phyloP scores from a whole-genome alignment of 1,140 invertebrate species.

The Papilio glaucus region DNA sequence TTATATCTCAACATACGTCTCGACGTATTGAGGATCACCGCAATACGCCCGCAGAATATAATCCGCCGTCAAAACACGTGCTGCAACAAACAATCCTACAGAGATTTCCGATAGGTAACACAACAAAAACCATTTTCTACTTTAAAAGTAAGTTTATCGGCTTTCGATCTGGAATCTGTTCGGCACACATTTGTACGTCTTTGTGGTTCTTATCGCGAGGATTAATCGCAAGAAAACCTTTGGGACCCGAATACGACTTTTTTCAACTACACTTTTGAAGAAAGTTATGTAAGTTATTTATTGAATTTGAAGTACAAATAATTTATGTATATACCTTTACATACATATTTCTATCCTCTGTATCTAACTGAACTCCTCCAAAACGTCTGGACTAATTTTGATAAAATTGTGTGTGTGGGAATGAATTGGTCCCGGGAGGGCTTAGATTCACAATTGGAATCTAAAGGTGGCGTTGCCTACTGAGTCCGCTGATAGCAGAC shows the following conservation, averaged over 20 bases:
- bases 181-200: conserved; percentile 76
- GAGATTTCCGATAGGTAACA: conserved; percentile 66
- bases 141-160: conserved; percentile 74
- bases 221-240: conserved; percentile 76
- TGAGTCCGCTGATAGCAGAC: too few species aligned
- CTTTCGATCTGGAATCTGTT: conserved; percentile 77
- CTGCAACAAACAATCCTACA: conserved; percentile 46
- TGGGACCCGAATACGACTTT: conserved; percentile 66
- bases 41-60: conserved; percentile 52
- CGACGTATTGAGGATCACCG: conserved; percentile 39
- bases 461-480: too few species aligned
- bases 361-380: too few species aligned
- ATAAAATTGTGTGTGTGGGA: too few species aligned
- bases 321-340: too few species aligned
- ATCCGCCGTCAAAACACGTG: conserved; percentile 77
- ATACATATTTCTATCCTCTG: too few species aligned
- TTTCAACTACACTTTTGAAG: conserved; percentile 46
- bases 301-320: neutral
- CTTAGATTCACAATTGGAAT: too few species aligned
- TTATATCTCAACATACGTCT: conserved; percentile 13
- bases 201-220: conserved; percentile 72
- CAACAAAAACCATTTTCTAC: conserved; percentile 68
- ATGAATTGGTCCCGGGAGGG: too few species aligned
- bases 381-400: too few species aligned
- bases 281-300: conserved; percentile 1